Evolutionary conservation across 2,888 invertebrate genomes (phyloP).

Genomic region (Heteropelma amictum): DNA sequence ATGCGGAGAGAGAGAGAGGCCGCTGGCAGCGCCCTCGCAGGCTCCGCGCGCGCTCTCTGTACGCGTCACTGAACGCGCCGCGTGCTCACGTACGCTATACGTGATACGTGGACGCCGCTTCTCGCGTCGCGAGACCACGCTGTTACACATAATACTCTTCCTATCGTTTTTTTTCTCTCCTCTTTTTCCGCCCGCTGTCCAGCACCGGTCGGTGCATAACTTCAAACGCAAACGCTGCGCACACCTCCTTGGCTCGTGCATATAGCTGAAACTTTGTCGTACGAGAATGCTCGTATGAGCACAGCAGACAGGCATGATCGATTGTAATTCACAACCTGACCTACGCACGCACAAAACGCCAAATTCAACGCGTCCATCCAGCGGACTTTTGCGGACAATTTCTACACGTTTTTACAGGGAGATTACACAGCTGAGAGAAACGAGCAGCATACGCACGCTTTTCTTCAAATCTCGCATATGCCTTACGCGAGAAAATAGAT

Average conservation of each 20-base stretch:
- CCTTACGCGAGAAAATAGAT: too few species aligned
- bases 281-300: slow-evolving; percentile 8
- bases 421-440: too few species aligned
- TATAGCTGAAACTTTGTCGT: background rate
- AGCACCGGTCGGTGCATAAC: background rate
- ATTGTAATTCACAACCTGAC: slow-evolving; percentile 64
- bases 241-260: background rate
- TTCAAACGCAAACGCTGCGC: background rate
- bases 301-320: slow-evolving; percentile 64
- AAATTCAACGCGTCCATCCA: too few species aligned
- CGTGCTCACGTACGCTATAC: slow-evolving; percentile 45
- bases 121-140: slow-evolving; percentile 8
- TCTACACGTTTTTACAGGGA: too few species aligned
- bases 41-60: too few species aligned
- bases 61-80: slow-evolving; percentile 42
- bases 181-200: background rate
- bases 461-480: too few species aligned
- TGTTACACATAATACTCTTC: background rate
- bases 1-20: too few species aligned
- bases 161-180: background rate
- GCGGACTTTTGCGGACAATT: too few species aligned
- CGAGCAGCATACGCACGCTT: too few species aligned
- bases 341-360: slow-evolving; percentile 55
- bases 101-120: slow-evolving; percentile 44
- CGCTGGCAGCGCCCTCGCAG: too few species aligned